Conservation (phyloP, 30 jellyfish, hydroid and myxozoan species). For the Cassiopea xamachana region DNA sequence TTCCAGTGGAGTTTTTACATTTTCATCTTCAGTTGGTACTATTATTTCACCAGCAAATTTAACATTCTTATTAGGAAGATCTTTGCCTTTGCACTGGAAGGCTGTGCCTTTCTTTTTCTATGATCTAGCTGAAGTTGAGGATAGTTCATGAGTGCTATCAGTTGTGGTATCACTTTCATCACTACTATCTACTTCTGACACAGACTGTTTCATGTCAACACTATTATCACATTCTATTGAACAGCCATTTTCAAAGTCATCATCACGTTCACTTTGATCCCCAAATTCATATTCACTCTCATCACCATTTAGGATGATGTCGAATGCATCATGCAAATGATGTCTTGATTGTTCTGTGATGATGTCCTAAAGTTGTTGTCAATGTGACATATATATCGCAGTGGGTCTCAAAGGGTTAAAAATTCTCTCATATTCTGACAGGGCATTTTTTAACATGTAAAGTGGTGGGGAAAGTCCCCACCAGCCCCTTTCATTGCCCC, state of each 20-base stretch:
- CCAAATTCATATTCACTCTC: slow-evolving; percentile 17
- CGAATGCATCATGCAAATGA: not conserved
- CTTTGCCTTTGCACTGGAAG: not conserved
- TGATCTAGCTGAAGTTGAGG: too few relatives aligned
- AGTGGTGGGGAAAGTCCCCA: too few relatives aligned
- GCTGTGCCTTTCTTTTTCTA: not conserved
- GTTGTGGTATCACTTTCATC: not conserved
- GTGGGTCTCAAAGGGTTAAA: too few relatives aligned
- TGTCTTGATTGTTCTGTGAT: too few relatives aligned
- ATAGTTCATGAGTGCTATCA: too few relatives aligned
- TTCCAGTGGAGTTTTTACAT: slow-evolving; percentile 26
- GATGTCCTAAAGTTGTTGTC: too few relatives aligned
- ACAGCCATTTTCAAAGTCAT: not conserved
- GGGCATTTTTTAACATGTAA: too few relatives aligned
- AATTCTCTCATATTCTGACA: too few relatives aligned
- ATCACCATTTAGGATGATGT: not conserved
- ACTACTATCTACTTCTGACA: not conserved
- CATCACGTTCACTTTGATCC: not conserved
- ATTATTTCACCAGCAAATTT: not conserved
- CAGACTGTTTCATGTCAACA: not conserved
- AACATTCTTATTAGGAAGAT: not conserved
- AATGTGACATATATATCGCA: too few relatives aligned
- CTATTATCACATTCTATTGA: not conserved
- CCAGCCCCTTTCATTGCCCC: too few relatives aligned
- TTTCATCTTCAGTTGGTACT: slow-evolving; percentile 38